phyloP scores from a whole-genome alignment of 2,113 vertebrate species.

The Trichechus manatus region DNA sequence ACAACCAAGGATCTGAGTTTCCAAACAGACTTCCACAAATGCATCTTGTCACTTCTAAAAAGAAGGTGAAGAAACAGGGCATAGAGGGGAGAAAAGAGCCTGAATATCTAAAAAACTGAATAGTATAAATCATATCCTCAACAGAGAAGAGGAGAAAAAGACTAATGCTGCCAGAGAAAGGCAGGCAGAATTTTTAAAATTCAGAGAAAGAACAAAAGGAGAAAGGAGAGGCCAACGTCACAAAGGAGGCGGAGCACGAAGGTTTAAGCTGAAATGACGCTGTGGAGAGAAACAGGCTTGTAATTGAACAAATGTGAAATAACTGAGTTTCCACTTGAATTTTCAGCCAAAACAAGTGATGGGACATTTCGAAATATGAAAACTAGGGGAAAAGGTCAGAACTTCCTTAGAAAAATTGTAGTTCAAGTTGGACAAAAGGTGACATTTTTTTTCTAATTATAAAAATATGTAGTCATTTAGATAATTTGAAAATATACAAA shows the following conservation, averaged over 20 bases:
- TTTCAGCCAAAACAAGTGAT: background rate
- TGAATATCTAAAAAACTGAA: background rate
- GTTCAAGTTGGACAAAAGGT: background rate
- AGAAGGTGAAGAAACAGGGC: background rate
- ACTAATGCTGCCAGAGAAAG: background rate
- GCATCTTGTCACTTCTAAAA: background rate
- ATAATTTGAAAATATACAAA: background rate
- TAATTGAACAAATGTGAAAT: background rate
- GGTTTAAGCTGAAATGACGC: background rate
- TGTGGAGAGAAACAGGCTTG: background rate
- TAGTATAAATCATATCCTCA: background rate
- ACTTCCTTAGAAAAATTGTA: background rate
- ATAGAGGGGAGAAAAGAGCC: background rate
- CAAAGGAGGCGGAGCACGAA: background rate
- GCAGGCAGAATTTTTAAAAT: background rate
- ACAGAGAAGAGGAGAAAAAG: background rate
- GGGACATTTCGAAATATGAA: constrained; percentile 4
- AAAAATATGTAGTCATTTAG: constrained; percentile 19
- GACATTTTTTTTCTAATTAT: constrained; percentile 6
- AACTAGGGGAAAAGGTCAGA: background rate
- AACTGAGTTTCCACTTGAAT: background rate
- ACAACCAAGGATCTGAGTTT: background rate
- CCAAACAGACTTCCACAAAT: background rate
- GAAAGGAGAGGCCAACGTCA: background rate
- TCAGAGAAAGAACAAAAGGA: background rate